phyloP scores from a whole-genome alignment of 1,140 invertebrate species.

The Drosophila littoralis region DNA sequence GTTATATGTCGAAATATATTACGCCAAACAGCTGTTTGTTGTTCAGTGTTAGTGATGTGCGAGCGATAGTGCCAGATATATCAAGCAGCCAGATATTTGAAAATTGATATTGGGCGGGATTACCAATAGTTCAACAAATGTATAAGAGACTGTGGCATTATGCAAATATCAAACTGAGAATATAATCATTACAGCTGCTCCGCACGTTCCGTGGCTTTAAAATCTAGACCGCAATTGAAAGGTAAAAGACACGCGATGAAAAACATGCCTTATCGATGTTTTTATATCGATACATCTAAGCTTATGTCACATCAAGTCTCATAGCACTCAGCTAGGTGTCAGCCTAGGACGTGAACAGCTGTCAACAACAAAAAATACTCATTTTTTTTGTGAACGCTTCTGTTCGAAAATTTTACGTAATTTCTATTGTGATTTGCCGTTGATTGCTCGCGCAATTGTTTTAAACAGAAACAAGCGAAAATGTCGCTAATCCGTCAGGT shows the following conservation, averaged over 20 bases:
- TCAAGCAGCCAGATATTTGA: no score
- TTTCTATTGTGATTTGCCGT: constrained; percentile 52
- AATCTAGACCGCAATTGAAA: no score
- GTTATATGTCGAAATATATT: neutral
- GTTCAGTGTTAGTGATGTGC: no score
- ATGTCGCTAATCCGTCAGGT: constrained; percentile 71
- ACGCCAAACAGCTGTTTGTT: neutral
- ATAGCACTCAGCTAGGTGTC: constrained; percentile 30
- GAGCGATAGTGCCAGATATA: no score
- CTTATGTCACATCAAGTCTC: neutral
- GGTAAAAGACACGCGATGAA: no score
- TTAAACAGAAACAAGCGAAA: constrained; percentile 6
- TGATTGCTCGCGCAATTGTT: constrained; percentile 25
- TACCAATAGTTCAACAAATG: no score
- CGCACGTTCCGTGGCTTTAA: no score
- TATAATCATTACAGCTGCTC: no score
- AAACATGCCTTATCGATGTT: no score
- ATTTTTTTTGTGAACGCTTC: constrained; percentile 40
- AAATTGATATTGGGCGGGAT: no score
- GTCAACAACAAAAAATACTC: constrained; percentile 43
- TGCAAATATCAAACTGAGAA: no score
- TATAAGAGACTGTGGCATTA: no score
- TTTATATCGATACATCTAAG: neutral
- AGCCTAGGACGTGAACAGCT: constrained; percentile 35
- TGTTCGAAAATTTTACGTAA: constrained; percentile 74